These are phyloP conservation scores for Tipula unca DNA, from an alignment of 2,888 invertebrate genomes.

Conservation along the genomic window DNA sequence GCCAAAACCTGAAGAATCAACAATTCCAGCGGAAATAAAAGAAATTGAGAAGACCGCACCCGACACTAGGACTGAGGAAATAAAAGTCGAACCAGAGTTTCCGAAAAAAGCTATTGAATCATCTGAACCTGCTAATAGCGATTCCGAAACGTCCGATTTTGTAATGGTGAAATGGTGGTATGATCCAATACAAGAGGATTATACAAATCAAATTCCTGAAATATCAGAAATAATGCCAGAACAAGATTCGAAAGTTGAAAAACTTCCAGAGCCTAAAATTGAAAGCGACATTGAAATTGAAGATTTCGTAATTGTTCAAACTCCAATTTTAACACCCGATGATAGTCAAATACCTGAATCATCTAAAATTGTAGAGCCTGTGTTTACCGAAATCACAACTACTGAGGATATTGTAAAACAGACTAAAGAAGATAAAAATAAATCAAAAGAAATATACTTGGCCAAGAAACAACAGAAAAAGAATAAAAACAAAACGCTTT, in stretches of 20 bases:
- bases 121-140: not conserved
- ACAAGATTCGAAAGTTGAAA: not conserved
- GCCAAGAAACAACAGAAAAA: not conserved
- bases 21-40: not conserved
- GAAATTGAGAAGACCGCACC: not conserved
- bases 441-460: not conserved
- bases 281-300: not conserved
- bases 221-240: not conserved
- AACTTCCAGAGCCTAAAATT: not conserved
- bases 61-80: not conserved
- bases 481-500: not conserved
- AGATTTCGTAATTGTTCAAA: constrained; percentile 19
- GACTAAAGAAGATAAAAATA: not conserved
- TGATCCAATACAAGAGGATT: constrained; percentile 20
- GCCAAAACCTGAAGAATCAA: constrained; percentile 17
- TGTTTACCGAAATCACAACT: not conserved
- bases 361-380: not conserved
- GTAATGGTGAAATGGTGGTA: too few relatives aligned
- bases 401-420: not conserved
- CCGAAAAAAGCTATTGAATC: not conserved
- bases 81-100: not conserved
- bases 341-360: not conserved
- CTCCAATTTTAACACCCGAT: not conserved
- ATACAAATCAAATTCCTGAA: constrained; percentile 14
- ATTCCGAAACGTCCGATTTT: not conserved